A percentile compares a stretch with the other conserved stretches of the same genome.
phyloP scores from a whole-genome alignment of 2,797 vertebrate genomes.

The Hemibagrus guttatus region DNA sequence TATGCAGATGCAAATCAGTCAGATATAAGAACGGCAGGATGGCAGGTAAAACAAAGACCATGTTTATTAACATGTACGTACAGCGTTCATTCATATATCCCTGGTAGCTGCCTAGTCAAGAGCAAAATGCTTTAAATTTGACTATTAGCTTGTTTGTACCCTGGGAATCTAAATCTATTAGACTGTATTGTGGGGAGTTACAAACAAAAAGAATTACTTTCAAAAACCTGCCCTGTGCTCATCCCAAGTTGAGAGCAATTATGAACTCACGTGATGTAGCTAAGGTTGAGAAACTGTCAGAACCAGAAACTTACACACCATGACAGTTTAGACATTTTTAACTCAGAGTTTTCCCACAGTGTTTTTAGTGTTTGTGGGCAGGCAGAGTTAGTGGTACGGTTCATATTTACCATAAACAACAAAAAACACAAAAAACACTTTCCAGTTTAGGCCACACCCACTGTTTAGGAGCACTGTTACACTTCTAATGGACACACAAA shows the following conservation, averaged over 20 bases:
- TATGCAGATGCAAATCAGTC: background rate
- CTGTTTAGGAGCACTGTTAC: background rate
- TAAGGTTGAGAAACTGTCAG: background rate
- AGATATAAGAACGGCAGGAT: background rate
- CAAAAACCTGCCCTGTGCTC: background rate
- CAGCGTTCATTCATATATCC: background rate
- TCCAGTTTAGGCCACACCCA: background rate
- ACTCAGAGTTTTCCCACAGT: background rate
- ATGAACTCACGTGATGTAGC: background rate
- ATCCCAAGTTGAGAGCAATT: background rate
- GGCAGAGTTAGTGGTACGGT: background rate
- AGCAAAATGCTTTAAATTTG: background rate
- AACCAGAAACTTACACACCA: background rate
- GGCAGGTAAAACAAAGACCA: background rate
- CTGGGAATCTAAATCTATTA: background rate
- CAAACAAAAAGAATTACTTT: background rate
- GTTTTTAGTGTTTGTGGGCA: background rate
- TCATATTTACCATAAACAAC: background rate
- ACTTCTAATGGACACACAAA: background rate
- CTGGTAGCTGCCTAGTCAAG: background rate
- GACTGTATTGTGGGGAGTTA: background rate
- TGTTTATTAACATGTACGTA: background rate
- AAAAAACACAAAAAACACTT: conserved; percentile 13
- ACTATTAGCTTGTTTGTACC: background rate
- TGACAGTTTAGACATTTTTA: background rate